Conservation (phyloP, 2,113 vertebrate genomes). For the Petromus typicus region DNA sequence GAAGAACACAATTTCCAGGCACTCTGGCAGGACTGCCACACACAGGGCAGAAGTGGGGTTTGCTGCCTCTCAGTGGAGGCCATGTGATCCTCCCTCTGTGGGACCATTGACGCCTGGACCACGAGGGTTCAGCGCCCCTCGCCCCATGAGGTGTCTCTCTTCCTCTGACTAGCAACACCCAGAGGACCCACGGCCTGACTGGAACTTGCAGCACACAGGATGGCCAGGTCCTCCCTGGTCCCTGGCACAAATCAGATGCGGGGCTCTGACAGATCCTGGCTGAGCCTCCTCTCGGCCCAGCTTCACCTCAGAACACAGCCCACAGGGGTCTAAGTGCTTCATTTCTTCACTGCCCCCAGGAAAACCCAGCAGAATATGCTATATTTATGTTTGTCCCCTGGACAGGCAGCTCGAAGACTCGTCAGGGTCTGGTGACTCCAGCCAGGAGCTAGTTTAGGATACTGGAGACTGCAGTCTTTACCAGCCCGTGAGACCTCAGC, state of each 20-base stretch:
- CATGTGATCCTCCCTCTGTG: background rate
- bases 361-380: background rate
- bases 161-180: background rate
- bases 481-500: background rate
- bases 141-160: background rate
- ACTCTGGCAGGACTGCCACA: background rate
- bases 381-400: background rate
- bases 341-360: background rate
- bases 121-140: rapidly evolving
- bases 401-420: background rate
- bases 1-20: background rate
- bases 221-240: background rate
- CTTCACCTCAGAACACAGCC: background rate
- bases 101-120: background rate
- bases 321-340: background rate
- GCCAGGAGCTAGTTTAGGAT: background rate
- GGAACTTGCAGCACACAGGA: background rate
- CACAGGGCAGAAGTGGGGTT: background rate
- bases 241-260: background rate
- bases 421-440: background rate
- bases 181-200: background rate
- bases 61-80: background rate
- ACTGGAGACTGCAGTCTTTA: background rate
- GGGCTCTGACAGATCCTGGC: background rate
- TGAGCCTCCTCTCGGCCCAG: background rate